A percentile compares a stretch with the other conserved stretches of the same genome.
These are phyloP conservation scores for Gallinago jamesoni DNA, from an alignment of 2,113 vertebrate species.

Conservation along the genomic window DNA sequence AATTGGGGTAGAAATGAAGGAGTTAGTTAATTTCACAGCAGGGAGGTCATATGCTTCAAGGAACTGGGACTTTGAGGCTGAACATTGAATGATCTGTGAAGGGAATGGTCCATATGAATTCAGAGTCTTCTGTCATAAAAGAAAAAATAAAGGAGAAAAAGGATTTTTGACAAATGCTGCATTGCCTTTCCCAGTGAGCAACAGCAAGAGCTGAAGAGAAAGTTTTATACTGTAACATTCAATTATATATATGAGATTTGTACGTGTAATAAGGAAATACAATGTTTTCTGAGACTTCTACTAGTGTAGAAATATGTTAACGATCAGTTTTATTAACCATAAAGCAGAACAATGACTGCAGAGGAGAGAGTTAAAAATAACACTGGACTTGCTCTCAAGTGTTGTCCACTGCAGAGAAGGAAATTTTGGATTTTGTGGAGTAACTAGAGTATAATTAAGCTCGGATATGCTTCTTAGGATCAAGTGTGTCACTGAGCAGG, in stretches of 20 bases:
- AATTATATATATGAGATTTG: neutral
- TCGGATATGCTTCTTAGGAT: neutral
- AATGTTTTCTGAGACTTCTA: neutral
- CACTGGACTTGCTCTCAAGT: neutral
- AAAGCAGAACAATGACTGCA: neutral
- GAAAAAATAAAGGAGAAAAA: neutral
- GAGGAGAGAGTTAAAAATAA: neutral
- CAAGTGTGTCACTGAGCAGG: neutral
- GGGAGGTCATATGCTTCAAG: neutral
- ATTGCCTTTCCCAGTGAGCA: neutral
- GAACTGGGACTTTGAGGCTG: neutral
- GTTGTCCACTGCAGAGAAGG: neutral
- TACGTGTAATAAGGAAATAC: neutral
- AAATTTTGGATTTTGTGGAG: neutral
- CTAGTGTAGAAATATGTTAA: neutral
- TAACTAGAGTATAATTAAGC: neutral
- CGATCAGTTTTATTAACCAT: neutral
- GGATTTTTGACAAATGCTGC: neutral
- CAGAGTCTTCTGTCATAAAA: neutral
- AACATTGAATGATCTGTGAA: neutral
- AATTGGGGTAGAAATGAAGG: neutral
- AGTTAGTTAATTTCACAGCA: neutral
- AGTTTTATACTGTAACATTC: neutral
- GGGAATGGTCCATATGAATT: neutral
- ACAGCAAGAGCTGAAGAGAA: neutral